Base-by-base conservation (phyloP, 2,113 vertebrate genomes). In the Malurus alboscapulatus region DNA sequence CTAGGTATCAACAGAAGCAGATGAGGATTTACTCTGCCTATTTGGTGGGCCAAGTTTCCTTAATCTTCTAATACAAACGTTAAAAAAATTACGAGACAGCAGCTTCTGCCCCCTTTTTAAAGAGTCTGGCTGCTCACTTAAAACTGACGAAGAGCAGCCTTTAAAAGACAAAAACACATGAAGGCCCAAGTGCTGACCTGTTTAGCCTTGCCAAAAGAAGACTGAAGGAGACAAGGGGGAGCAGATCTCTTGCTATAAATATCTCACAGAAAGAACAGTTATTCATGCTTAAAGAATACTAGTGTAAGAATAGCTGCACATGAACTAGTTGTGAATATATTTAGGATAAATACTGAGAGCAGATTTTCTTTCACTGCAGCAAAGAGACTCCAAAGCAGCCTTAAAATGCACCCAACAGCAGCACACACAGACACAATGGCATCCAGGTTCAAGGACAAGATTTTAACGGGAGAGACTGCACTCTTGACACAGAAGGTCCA, bases 341-440 rank as follows among this genome's bases (percentile, higher is more conserved):
- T 53, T 42, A 58, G 32, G 26, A 84, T 66, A 55, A 87, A 84
- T 67, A 57, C 36, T 87, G 69, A 84, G 88, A 81, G 83, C 38
- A 83, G 47, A 81, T 51, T 69, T 71, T 88, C 30, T 78, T 81
- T 57, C 21, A 29, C 36, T 27, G n/a, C 26, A 84, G 63, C 80
- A 51, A 15, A 66, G 18, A 76, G 14, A 86, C 11, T 29, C 34
- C 61, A 67, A 17, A 71, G 61, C 42, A 84, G 73, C 77, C 51
- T 92, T 45, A 32, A 22, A 57, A 72, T 21, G 50, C 30, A 30
- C 42, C 42, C n/a, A 61, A 29, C 0, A 83, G 67, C 50, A 88
- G 54, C 32, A 42, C n/a, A 34, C 4, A 6, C 0, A 8, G 1
- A 3, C 48, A 30, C 30, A 84, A 25, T 1, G 7, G 66, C 44